A percentile compares a stretch with the other conserved stretches of the same genome.
phyloP scores from a whole-genome alignment of 2,797 vertebrate species.

The Sebastes steindachneri region DNA sequence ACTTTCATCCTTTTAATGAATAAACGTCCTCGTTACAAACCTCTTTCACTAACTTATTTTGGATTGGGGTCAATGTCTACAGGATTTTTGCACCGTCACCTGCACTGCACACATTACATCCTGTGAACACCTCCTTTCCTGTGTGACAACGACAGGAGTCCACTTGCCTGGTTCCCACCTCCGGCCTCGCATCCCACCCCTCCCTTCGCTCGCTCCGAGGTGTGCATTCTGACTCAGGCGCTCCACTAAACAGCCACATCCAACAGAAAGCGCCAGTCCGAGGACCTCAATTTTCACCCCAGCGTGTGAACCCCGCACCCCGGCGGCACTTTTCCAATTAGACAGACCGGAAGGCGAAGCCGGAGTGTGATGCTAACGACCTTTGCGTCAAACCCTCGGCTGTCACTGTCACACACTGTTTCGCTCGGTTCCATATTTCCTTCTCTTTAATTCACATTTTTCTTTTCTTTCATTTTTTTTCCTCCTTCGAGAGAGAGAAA shows the following conservation, averaged over 20 bases:
- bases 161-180: slow-evolving; percentile 15
- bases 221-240: slow-evolving; percentile 14
- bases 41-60: neutral
- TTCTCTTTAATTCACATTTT: neutral
- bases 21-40: neutral
- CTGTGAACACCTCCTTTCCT: slow-evolving; percentile 39
- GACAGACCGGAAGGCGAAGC: slow-evolving; percentile 46
- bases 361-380: slow-evolving; percentile 57
- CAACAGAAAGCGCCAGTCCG: slow-evolving; percentile 19
- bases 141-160: slow-evolving; percentile 31
- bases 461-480: neutral
- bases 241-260: slow-evolving; percentile 37
- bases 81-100: slow-evolving; percentile 31
- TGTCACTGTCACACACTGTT: slow-evolving; percentile 13
- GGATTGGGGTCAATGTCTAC: neutral
- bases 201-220: neutral
- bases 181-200: neutral
- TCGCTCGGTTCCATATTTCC: slow-evolving; percentile 5
- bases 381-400: slow-evolving; percentile 43
- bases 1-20: neutral
- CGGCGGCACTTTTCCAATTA: slow-evolving; percentile 66
- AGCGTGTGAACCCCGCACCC: slow-evolving; percentile 61
- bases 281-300: slow-evolving; percentile 76
- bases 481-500: neutral
- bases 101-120: slow-evolving; percentile 36